Percentiles rank a stretch among this genome's conserved stretches.
These are phyloP conservation scores for Drosophila malerkotliana DNA, from an alignment of 1,140 invertebrate species.

Conservation along the genomic window DNA sequence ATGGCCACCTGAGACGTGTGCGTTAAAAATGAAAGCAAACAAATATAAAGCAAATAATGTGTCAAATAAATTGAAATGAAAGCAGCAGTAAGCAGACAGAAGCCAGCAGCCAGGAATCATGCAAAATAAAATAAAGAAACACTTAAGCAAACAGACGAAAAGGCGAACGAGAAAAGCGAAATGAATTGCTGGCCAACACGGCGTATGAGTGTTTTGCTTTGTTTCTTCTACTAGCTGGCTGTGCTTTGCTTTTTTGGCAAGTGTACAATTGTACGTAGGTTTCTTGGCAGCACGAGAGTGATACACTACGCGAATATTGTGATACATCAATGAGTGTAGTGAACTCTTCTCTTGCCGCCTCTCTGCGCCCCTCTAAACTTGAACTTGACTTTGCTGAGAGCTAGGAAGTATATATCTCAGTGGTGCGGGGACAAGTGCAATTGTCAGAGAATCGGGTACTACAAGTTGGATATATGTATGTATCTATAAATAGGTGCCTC, in stretches of 20 bases:
- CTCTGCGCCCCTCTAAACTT: constrained; percentile 46
- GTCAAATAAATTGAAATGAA: constrained; percentile 51
- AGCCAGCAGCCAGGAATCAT: constrained; percentile 28
- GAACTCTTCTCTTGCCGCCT: constrained; percentile 24
- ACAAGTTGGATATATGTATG: constrained; percentile 2
- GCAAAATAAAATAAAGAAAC: constrained; percentile 46
- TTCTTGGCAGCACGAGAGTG: constrained; percentile 12
- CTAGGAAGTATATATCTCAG: constrained; percentile 34
- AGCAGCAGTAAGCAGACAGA: constrained; percentile 19
- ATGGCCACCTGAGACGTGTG: constrained; percentile 19
- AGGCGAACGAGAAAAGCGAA: constrained; percentile 31
- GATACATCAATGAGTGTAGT: constrained; percentile 22
- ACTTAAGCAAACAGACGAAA: constrained; percentile 72
- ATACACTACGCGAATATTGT: background rate
- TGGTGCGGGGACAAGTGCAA: constrained; percentile 40
- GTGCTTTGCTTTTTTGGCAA: constrained; percentile 53
- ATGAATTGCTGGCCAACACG: constrained; percentile 52
- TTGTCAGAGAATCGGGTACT: constrained; percentile 24
- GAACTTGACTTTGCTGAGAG: constrained; percentile 67
- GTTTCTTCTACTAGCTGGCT: constrained; percentile 8
- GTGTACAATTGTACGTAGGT: constrained; percentile 34
- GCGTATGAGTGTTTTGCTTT: constrained; percentile 57
- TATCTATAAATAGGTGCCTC: constrained; percentile 57
- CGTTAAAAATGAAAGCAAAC: constrained; percentile 35
- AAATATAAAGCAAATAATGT: constrained; percentile 62